phyloP scores from a whole-genome alignment of 2,797 vertebrate species.

The Spizella passerina region DNA sequence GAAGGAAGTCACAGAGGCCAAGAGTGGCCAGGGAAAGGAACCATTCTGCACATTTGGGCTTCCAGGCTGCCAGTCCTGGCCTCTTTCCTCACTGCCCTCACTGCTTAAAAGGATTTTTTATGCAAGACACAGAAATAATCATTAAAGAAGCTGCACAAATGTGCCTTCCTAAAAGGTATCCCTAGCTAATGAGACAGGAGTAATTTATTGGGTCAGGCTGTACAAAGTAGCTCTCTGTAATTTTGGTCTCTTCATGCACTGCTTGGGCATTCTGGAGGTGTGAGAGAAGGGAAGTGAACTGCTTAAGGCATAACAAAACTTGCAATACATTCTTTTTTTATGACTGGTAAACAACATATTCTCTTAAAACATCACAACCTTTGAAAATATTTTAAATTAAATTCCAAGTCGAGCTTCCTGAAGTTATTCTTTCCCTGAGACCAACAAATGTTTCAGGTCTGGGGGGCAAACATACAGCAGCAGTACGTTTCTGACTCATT shows the following conservation, averaged over 20 bases:
- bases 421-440: constrained; percentile 10
- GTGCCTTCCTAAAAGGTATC: not conserved
- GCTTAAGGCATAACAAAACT: not conserved
- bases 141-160: not conserved
- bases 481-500: constrained; percentile 1
- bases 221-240: not conserved
- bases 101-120: not conserved
- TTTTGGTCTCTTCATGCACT: not conserved
- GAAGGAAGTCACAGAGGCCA: not conserved
- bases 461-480: constrained; percentile 20
- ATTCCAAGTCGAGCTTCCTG: not conserved
- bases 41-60: not conserved
- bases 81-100: not conserved
- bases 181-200: not conserved
- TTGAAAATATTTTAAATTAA: constrained; percentile 1
- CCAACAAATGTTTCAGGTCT: constrained; percentile 20
- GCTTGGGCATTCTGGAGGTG: not conserved
- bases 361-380: not conserved
- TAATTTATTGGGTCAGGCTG: not conserved
- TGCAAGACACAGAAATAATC: not conserved
- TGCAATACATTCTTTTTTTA: not conserved
- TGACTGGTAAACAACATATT: not conserved
- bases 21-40: not conserved
- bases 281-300: not conserved
- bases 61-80: not conserved